phyloP scores from a whole-genome alignment of 2,113 vertebrate species.

The Nicator chloris region DNA sequence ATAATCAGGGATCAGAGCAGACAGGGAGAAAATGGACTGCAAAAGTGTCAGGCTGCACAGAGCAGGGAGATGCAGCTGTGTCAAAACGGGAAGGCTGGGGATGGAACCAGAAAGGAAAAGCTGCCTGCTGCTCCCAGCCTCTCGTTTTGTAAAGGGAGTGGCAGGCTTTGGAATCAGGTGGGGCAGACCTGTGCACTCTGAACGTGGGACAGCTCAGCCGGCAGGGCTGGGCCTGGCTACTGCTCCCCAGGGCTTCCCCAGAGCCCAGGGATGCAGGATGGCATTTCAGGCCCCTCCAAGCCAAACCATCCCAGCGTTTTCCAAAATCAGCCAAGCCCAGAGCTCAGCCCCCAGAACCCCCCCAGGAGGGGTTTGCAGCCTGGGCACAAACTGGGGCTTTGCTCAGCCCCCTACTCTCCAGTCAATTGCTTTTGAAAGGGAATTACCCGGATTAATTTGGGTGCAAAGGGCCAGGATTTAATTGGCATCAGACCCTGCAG shows the following conservation, averaged over 20 bases:
- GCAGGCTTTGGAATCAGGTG: accelerated
- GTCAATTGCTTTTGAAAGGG: not conserved
- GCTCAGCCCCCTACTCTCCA: too few relatives aligned
- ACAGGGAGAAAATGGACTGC: not conserved
- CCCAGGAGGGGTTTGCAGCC: not conserved
- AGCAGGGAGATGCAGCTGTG: not conserved
- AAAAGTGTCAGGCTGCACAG: not conserved
- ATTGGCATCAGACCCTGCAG: not conserved
- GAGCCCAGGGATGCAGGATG: accelerated
- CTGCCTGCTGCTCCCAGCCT: not conserved
- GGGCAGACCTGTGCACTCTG: not conserved
- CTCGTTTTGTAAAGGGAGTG: accelerated
- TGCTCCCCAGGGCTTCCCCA: accelerated
- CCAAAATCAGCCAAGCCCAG: not conserved
- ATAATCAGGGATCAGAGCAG: not conserved
- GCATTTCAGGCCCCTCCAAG: accelerated
- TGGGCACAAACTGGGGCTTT: not conserved
- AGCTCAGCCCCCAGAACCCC: not conserved
- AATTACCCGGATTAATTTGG: not conserved
- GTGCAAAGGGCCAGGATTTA: not conserved
- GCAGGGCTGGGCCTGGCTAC: too few relatives aligned
- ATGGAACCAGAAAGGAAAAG: not conserved
- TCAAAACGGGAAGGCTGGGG: not conserved
- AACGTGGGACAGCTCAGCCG: not conserved
- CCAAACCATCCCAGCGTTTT: not conserved